Evolutionary conservation across 2,113 vertebrate genomes (phyloP).

Genomic region (Scomber colias): DNA sequence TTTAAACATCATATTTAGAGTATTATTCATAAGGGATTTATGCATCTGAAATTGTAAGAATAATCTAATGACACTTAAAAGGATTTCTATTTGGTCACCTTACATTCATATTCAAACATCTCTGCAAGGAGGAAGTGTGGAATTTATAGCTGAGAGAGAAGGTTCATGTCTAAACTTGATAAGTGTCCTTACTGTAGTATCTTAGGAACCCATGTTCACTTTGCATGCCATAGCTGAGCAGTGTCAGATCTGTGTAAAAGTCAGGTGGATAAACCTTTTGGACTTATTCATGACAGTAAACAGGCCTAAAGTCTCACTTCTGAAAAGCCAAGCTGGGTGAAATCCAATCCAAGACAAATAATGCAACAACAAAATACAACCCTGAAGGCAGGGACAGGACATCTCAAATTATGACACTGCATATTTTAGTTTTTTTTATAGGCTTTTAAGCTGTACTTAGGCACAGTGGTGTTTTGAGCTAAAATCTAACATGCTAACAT

Average conservation of each 20-base stretch:
- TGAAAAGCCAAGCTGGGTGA: too few species aligned
- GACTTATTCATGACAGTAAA: too few species aligned
- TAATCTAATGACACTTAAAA: neutral
- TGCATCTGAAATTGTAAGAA: neutral
- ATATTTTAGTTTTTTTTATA: neutral
- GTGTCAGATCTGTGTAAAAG: too few species aligned
- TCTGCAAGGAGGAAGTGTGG: too few species aligned
- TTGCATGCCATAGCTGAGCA: neutral
- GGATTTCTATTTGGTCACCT: neutral
- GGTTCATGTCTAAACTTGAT: too few species aligned
- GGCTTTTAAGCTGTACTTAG: neutral
- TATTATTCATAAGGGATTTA: neutral
- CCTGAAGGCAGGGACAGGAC: neutral
- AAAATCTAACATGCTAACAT: too few species aligned
- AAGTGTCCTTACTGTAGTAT: too few species aligned
- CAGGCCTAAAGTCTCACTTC: neutral
- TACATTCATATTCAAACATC: too few species aligned
- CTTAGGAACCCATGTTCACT: too few species aligned
- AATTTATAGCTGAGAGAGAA: too few species aligned
- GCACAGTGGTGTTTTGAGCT: too few species aligned
- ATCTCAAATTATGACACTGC: neutral
- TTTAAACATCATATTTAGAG: neutral
- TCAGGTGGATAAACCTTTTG: neutral
- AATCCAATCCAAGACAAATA: neutral
- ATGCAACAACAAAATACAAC: too few species aligned